These are phyloP conservation scores for Agrilus biguttatus DNA, from an alignment of 2,888 invertebrate genomes.

Conservation along the genomic window DNA sequence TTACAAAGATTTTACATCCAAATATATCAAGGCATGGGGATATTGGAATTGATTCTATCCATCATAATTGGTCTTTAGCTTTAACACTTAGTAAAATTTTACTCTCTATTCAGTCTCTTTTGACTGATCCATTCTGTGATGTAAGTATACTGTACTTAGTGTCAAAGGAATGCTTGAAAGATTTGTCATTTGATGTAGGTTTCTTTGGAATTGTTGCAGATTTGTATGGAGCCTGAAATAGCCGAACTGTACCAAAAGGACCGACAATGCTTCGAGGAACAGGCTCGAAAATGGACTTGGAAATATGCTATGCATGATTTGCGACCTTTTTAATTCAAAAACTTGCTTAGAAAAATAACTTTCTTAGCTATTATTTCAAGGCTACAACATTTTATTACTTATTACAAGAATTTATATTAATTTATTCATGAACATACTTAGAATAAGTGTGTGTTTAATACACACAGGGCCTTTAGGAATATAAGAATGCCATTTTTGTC, in stretches of 20 bases:
- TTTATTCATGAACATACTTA: too few species aligned
- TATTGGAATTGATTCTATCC: conserved; percentile 88
- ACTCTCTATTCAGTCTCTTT: conserved; percentile 73
- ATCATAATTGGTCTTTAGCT: conserved; percentile 93
- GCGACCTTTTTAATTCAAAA: conserved; percentile 10
- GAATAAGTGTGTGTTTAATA: too few species aligned
- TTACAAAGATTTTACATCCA: conserved; percentile 87
- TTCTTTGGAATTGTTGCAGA: conserved; percentile 30
- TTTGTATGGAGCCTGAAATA: conserved; percentile 81
- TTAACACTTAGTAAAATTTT: conserved; percentile 80
- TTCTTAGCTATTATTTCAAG: too few species aligned
- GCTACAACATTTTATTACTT: too few species aligned
- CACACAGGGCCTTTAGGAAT: too few species aligned
- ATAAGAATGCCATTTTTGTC: too few species aligned
- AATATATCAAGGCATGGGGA: conserved; percentile 92
- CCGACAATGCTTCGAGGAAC: conserved; percentile 57
- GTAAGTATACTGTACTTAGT: conserved; percentile 31
- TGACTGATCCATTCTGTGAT: conserved; percentile 81
- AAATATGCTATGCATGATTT: conserved; percentile 72
- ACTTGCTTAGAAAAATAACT: too few species aligned
- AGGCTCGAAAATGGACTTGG: conserved; percentile 82
- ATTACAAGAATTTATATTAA: too few species aligned
- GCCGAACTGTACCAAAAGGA: conserved; percentile 66
- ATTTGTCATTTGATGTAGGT: too few species aligned
- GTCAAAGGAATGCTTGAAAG: too few species aligned